phyloP scores from a whole-genome alignment of 2,888 invertebrate genomes.

The Camponotus fellah region DNA sequence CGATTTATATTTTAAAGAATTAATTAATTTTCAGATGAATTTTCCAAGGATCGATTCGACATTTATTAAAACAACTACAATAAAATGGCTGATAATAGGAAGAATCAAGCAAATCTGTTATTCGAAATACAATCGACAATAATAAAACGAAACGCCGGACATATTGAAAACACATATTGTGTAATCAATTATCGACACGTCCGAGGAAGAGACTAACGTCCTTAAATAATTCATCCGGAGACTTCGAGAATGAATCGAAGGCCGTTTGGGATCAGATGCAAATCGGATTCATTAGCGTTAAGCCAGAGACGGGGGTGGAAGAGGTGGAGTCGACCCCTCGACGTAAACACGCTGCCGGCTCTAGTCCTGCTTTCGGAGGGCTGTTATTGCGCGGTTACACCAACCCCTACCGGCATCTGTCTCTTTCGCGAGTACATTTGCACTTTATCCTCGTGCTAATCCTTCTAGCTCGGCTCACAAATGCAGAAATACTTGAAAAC shows the following conservation, averaged over 20 bases:
- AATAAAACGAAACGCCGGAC: background rate
- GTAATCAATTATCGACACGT: constrained; percentile 75
- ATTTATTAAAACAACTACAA: background rate
- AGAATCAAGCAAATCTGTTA: background rate
- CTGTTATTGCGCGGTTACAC: constrained; percentile 81
- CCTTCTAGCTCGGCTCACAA: background rate
- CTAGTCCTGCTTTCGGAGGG: constrained; percentile 71
- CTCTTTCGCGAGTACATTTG: constrained; percentile 63
- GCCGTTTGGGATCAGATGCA: constrained; percentile 84
- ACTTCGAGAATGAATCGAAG: constrained; percentile 73
- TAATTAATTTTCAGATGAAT: background rate
- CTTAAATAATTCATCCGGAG: constrained; percentile 76
- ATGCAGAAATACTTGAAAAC: constrained; percentile 8
- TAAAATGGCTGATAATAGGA: background rate
- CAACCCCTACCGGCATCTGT: constrained; percentile 63
- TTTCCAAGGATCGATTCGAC: background rate
- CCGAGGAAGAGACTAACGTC: constrained; percentile 56
- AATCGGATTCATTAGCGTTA: constrained; percentile 85
- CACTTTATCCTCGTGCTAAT: constrained; percentile 43
- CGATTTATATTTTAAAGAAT: background rate
- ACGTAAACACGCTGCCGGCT: constrained; percentile 68
- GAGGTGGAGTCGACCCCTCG: constrained; percentile 64
- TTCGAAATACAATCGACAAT: background rate
- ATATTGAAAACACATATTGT: constrained; percentile 60
- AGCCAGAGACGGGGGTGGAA: constrained; percentile 70